A percentile compares a stretch with the other conserved stretches of the same genome.
Evolutionary conservation across 1,140 invertebrate genomes (phyloP).

Genomic region (Whitmania pigra): DNA sequence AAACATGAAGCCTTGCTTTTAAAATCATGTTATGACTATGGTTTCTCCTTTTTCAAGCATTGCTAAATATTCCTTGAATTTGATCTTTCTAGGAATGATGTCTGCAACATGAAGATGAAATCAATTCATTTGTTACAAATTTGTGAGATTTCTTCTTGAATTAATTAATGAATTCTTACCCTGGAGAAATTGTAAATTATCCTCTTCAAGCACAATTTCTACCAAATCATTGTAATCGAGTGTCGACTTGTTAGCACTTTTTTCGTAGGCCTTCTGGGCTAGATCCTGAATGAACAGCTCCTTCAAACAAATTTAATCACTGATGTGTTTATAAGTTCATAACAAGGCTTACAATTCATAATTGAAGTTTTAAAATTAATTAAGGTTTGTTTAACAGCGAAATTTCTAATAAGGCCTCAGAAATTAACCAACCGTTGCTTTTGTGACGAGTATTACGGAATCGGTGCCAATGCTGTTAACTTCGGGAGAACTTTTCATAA

Average conservation of each 20-base stretch:
- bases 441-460: conserved; percentile 47
- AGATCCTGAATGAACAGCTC: conserved; percentile 37
- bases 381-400: neutral
- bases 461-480: conserved; percentile 63
- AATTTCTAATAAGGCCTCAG: neutral
- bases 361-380: neutral
- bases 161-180: conserved; percentile 26
- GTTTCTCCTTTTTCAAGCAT: conserved; percentile 18
- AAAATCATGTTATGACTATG: conserved; percentile 1
- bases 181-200: conserved; percentile 36
- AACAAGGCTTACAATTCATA: neutral
- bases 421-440: conserved; percentile 53
- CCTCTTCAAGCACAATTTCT: conserved; percentile 33
- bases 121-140: conserved; percentile 9
- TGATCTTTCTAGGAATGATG: conserved; percentile 37
- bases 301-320: conserved; percentile 23
- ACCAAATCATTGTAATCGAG: conserved; percentile 34
- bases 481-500: conserved; percentile 73
- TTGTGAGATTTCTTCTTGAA: neutral
- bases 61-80: conserved; percentile 31
- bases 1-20: too few species aligned
- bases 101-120: conserved; percentile 28
- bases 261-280: conserved; percentile 30
- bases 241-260: conserved; percentile 28
- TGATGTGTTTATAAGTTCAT: neutral